Evolutionary conservation across 2,113 vertebrate species (phyloP), one percentile per base, ranked within the genome.

Genomic region (Nerophis ophidion): DNA sequence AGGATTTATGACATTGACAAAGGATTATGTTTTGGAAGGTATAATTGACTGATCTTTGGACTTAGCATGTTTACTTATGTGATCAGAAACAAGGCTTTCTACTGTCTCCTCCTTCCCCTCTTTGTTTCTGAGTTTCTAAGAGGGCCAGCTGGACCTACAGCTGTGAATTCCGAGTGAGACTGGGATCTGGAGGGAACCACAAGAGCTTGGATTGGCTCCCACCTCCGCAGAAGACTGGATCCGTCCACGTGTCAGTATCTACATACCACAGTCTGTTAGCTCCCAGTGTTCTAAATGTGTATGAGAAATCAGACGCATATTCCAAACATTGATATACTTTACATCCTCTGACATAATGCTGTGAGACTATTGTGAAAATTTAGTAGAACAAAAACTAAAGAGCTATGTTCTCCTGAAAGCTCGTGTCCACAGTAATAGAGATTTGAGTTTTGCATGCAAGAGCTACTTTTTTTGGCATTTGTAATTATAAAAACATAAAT

Each of bases 81-180:
- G 35, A 64, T 45, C 0, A 15, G 1, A 35, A 35, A 42, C 55
- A 53, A 36, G 47, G 47, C 17, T 61, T 66, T 34, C 14, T 17
- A 51, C 52, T 51, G 8, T 53, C 9, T 57, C 49, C 40, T 17
- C 10, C 38, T 35, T 16, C 15, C 34, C 33, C 4, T 15, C 12
- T 56, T 73, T 58, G 15, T 62, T 70, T 72, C 57, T 53, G 16
- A 38, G n/a, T 65, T 12, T 56, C 48, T 68, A 40, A 38, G 40
- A 72, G 65, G 54, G 57, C 63, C 59, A 80, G 74, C 57, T 71
- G 73, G 71, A 81, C 50, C 63, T 70, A 82, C 81, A 86, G 82
- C 83, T 83, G 79, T 71, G 73, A 84, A 76, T 74, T 56, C 54
- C 54, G n/a, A 56, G n/a, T 56, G 15, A 13, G 56, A 70, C 66